Evolutionary conservation across 2,888 invertebrate genomes (phyloP).

Genomic region (Cheilosia impressa): DNA sequence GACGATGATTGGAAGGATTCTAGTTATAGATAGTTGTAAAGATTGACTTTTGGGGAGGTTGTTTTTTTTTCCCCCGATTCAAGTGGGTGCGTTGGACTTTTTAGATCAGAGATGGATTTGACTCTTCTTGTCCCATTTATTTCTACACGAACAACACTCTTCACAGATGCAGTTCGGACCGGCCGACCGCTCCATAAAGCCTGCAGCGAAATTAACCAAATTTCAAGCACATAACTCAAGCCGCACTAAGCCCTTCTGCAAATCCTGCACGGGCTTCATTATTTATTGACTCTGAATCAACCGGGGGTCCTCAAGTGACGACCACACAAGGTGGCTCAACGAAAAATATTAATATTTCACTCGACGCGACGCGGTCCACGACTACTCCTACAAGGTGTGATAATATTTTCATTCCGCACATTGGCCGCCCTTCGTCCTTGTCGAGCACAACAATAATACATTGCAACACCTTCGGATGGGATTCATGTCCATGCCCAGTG

Average conservation of each 20-base stretch:
- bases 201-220: conserved; percentile 66
- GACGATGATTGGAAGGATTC: conserved; percentile 19
- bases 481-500: not conserved
- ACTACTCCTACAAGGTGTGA: conserved; percentile 54
- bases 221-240: conserved; percentile 68
- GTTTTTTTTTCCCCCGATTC: no score
- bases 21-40: not conserved
- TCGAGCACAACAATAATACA: conserved; percentile 53
- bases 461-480: conserved; percentile 56
- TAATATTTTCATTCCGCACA: conserved; percentile 70
- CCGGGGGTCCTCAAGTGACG: conserved; percentile 42
- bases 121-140: no score
- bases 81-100: no score
- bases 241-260: conserved; percentile 45
- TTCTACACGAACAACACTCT: not conserved
- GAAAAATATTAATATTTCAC: conserved; percentile 70
- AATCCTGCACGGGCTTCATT: conserved; percentile 54
- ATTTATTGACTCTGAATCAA: conserved; percentile 72
- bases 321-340: conserved; percentile 39
- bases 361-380: conserved; percentile 40
- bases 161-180: conserved; percentile 1
- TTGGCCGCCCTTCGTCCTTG: conserved; percentile 58
- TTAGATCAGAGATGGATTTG: no score
- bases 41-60: not conserved
- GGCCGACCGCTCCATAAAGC: conserved; percentile 14